Evolutionary conservation across 2,113 vertebrate genomes (phyloP).

Genomic region (Zosterops borbonicus): DNA sequence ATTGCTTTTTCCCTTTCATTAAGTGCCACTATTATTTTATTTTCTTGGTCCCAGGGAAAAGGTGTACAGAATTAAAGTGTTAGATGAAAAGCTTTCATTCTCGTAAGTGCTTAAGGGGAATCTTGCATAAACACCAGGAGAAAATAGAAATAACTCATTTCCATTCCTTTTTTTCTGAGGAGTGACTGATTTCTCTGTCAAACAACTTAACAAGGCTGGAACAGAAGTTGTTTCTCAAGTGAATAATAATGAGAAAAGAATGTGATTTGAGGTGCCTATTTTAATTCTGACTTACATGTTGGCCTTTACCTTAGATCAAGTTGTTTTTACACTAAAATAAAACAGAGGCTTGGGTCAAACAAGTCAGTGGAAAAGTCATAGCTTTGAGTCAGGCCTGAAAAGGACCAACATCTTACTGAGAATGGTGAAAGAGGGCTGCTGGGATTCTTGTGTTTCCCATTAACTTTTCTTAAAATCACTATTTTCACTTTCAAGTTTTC

Average conservation of each 20-base stretch:
- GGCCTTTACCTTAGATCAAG: not conserved
- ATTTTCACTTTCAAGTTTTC: not conserved
- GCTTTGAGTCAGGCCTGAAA: not conserved
- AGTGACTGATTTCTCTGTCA: conserved; percentile 54
- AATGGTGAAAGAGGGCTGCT: not conserved
- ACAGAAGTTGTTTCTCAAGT: not conserved
- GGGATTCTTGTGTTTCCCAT: not conserved
- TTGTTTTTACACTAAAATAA: not conserved
- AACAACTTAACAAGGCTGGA: conserved; percentile 18
- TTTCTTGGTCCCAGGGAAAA: conserved; percentile 34
- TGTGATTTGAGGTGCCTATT: not conserved
- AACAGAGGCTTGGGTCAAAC: not conserved
- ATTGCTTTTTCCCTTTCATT: conserved; percentile 18
- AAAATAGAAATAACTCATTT: conserved; percentile 59
- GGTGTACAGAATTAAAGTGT: conserved; percentile 17
- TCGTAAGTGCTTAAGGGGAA: conserved; percentile 30
- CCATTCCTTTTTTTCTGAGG: conserved; percentile 30
- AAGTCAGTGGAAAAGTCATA: not conserved
- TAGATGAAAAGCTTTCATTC: conserved; percentile 57
- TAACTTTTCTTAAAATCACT: not conserved
- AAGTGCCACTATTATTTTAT: conserved; percentile 44
- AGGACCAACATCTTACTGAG: not conserved
- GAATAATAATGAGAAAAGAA: conserved; percentile 40
- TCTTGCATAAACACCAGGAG: conserved; percentile 1
- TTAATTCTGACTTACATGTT: not conserved